Base-by-base conservation (phyloP, 92 coral and sea anemone genomes). In the Scolanthus callimorphus region DNA sequence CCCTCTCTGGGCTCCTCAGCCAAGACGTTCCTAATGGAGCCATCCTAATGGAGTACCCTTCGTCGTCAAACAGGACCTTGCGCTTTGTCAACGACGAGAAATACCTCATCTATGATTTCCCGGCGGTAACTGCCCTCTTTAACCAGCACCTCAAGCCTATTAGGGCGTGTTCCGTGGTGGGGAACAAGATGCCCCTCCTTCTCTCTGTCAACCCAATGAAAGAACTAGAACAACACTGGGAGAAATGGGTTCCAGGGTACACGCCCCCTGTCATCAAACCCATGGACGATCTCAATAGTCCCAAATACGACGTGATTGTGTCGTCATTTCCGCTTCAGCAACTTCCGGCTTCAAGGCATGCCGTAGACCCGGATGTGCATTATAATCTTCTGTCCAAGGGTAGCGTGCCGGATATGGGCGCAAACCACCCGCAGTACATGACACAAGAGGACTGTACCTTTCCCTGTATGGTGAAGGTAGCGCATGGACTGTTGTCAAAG, bases 401-500 rank as follows among this genome's bases (percentile, higher is more conserved):
- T 25, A 63, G 67, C 69, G 70, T 77, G 21, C 84, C 84, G 2
- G 84, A 77, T 26, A 77, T 77, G 84, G 84, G 84, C 0, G 84
- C 84, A 9, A 71, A 76, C 9, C 70, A 67, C 31, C 84, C 84
- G 10, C 78, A 66, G 22, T 47, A 77, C 61, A 77, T 77, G 84
- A 46, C 84, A 38, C 84, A 77, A 60, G 84, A 77, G 48, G 45
- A 62, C 4, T 77, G 70, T 37, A 69, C 84, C 1, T 59, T 77
- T n/a, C 84, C 84, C 1, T 77, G 84, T 12, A 77, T 77, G 78
- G 70, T 77, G 48, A 77, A 77, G 27, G 84, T 77, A 1, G 78
- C 84, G 0, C 84, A 77, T 31, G 84, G 84, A 0, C 62, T 69
- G 20, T 77, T 70, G 8, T 69, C 69, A 25, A 56, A 77, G 0